These are phyloP conservation scores for Columba guinea DNA, from an alignment of 2,797 vertebrate genomes.

Conservation along the genomic window DNA sequence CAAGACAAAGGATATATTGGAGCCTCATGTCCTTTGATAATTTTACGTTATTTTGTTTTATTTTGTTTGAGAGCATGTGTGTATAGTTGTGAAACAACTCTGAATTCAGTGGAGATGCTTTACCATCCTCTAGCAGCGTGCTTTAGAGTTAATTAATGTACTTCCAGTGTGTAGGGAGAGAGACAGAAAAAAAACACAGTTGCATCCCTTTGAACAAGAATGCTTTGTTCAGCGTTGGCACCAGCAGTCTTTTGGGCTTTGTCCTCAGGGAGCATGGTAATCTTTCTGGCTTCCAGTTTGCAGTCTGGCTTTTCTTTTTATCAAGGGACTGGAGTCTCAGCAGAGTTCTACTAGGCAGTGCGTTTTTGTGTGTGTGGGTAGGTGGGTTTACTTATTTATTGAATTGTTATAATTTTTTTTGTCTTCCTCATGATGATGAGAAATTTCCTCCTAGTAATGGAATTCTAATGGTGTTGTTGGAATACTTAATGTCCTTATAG, in stretches of 20 bases:
- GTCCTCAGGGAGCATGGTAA: neutral
- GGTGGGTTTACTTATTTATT: too few species aligned
- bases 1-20: neutral
- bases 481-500: neutral
- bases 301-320: neutral
- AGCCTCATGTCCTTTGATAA: neutral
- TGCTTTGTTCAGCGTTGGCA: neutral
- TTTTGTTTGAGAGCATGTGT: neutral
- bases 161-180: neutral
- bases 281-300: neutral
- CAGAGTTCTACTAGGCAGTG: neutral
- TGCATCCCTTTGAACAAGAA: neutral
- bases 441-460: neutral
- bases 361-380: too few species aligned
- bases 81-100: neutral
- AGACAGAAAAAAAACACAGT: neutral
- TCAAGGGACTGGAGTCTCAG: neutral
- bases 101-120: neutral
- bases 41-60: neutral
- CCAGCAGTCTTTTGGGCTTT: neutral
- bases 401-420: neutral
- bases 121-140: neutral
- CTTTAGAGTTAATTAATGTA: neutral
- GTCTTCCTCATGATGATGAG: neutral
- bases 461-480: neutral